A percentile compares a stretch with the other conserved stretches of the same genome.
Evolutionary conservation across 1,140 invertebrate genomes (phyloP).

Genomic region (Melitaea cinxia): DNA sequence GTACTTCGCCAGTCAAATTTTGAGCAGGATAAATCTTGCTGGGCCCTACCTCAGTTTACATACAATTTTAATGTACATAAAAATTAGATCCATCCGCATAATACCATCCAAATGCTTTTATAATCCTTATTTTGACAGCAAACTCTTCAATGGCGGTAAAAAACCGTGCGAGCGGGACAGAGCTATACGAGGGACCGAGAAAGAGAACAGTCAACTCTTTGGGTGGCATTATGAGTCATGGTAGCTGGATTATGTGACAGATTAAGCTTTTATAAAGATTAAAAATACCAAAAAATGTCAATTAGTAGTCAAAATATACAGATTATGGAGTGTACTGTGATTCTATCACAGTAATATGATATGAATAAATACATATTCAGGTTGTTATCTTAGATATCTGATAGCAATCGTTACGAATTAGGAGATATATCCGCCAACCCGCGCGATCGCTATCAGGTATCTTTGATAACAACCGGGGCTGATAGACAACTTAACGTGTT

Average conservation of each 20-base stretch:
- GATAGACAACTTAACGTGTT: too few species aligned
- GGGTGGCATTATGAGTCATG: conserved; percentile 63
- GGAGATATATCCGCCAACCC: too few species aligned
- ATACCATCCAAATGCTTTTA: conserved; percentile 73
- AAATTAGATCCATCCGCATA: conserved; percentile 46
- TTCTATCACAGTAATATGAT: too few species aligned
- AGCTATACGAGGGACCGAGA: conserved; percentile 48
- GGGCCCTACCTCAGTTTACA: too few species aligned
- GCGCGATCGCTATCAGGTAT: too few species aligned
- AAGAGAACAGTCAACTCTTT: conserved; percentile 40
- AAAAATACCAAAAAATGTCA: conserved; percentile 24
- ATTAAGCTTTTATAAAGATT: conserved; percentile 37
- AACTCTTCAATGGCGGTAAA: conserved; percentile 75
- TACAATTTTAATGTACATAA: conserved; percentile 4
- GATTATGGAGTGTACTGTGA: too few species aligned
- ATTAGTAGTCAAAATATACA: conserved; percentile 23
- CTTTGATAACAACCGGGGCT: too few species aligned
- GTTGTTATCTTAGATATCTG: too few species aligned
- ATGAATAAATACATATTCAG: too few species aligned
- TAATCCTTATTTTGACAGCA: conserved; percentile 81
- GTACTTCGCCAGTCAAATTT: too few species aligned
- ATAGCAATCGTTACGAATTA: too few species aligned
- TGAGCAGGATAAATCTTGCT: too few species aligned
- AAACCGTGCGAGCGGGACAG: conserved; percentile 45
- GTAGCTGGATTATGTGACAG: conserved; percentile 43